phyloP scores from a whole-genome alignment of 2,888 invertebrate genomes.

The Drosophila austrosaltans region DNA sequence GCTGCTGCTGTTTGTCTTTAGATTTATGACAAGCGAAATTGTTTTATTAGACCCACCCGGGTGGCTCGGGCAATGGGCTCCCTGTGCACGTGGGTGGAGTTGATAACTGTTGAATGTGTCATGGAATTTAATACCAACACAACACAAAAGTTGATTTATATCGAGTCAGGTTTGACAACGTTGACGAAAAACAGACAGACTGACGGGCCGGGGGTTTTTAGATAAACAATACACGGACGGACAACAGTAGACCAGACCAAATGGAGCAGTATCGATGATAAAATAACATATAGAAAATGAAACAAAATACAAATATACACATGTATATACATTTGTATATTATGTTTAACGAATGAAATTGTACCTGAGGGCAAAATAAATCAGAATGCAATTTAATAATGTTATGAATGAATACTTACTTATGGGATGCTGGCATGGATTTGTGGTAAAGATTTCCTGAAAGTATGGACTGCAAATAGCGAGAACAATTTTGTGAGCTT shows the following conservation, averaged over 20 bases:
- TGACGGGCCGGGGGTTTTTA: conserved; percentile 51
- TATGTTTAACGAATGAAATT: background rate
- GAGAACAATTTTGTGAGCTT: conserved; percentile 85
- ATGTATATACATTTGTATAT: background rate
- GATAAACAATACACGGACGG: conserved; percentile 52
- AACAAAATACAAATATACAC: background rate
- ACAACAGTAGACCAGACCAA: conserved; percentile 11
- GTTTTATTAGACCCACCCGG: conserved; percentile 20
- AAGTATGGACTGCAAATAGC: conserved; percentile 85
- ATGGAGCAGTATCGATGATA: conserved; percentile 3
- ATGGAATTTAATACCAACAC: conserved; percentile 60
- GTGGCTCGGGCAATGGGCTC: background rate
- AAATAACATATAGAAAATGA: conserved; percentile 1
- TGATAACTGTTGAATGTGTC: conserved; percentile 67
- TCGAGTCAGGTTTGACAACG: conserved; percentile 62
- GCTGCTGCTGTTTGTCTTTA: conserved; percentile 52
- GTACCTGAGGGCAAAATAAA: conserved; percentile 42
- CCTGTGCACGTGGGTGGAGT: conserved; percentile 26
- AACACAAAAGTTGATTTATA: conserved; percentile 73
- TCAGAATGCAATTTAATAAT: background rate
- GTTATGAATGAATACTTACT: conserved; percentile 78
- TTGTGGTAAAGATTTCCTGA: conserved; percentile 84
- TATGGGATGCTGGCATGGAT: conserved; percentile 84
- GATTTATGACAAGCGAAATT: conserved; percentile 56
- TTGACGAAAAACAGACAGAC: conserved; percentile 46